Percentiles rank a stretch among this genome's conserved stretches.
These are phyloP conservation scores for Hormiphora californensis DNA, from an alignment of 37 sponge, comb jelly and placozoan species.

Conservation along the genomic window DNA sequence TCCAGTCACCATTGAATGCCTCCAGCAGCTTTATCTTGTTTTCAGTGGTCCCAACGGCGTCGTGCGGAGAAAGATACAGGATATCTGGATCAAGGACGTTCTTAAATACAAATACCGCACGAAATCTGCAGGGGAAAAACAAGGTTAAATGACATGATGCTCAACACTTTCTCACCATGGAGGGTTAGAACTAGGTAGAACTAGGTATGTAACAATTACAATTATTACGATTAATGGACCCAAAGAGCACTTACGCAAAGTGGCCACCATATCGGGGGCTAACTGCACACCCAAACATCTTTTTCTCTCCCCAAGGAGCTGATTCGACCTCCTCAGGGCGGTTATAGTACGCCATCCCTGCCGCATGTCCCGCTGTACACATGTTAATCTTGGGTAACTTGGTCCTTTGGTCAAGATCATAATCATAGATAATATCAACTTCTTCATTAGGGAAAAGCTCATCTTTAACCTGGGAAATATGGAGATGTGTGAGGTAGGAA, in stretches of 20 bases:
- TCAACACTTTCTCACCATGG: too few relatives aligned
- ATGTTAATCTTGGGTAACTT: conserved; percentile 12
- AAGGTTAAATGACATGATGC: too few relatives aligned
- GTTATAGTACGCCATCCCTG: neutral
- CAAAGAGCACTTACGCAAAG: neutral
- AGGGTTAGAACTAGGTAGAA: too few relatives aligned
- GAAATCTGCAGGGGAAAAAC: neutral
- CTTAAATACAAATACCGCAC: conserved; percentile 18
- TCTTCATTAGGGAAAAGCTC: conserved; percentile 4
- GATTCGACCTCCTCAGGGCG: neutral
- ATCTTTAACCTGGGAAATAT: neutral
- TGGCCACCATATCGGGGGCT: conserved; percentile 1
- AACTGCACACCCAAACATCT: conserved; percentile 24
- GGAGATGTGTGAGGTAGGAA: too few relatives aligned
- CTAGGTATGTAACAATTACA: neutral
- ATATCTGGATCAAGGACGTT: neutral
- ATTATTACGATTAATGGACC: neutral
- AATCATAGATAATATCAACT: conserved; percentile 17
- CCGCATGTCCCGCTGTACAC: conserved; percentile 17
- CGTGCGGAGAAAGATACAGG: conserved; percentile 9
- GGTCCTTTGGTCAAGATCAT: neutral
- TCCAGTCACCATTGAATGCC: conserved; percentile 21
- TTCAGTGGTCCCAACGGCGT: neutral
- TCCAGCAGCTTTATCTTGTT: neutral
- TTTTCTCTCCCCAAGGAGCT: neutral